Base-by-base conservation (phyloP, 2,113 vertebrate species). In the Colossoma macropomum region DNA sequence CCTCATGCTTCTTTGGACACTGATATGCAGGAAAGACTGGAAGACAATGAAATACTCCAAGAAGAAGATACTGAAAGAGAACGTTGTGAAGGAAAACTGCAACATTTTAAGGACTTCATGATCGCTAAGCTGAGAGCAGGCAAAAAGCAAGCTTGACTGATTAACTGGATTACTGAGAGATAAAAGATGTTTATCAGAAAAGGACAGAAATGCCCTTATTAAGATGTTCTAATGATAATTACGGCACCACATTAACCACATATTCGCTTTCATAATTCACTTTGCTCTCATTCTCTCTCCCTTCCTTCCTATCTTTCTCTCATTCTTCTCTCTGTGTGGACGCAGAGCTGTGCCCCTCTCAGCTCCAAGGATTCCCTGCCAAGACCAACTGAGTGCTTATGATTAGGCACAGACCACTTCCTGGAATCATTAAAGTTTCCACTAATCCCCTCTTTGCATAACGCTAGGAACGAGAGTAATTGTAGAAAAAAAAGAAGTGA, bases 341-440 rank as follows among this genome's bases (percentile, higher is more conserved):
- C 68, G 45, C 72, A 69, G 11, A 71, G 68, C 19, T 45, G 12
- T 45, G 68, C 21, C 54, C 16, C 54, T 27, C 45, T 60, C 28
- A 28, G 30, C 66, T 73, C 73, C 48, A 54, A 38, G 56, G 56
- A 34, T 80, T 80, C 54, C 25, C 54, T 71, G 23, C 66, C 25
- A 81, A 60, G 63, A 52, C 66, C 68, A 60, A 48, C 76, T 76
- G 81, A 45, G 60, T 54, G 76, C 27, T 80, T 25, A 62, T 82
- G 76, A 80, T 85, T 80, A 85, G 54, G 50, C 28, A 25, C 54
- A 71, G 60, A 80, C 79, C 11, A 21, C 74, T 80, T 81, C 63
- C 83, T 72, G 83, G 75, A 82, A 80, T 85, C 59, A 63, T 82
- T 71, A 45, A 82, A 34, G 48, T 77, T 76, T 84, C 75, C 27